A percentile compares a stretch with the other conserved stretches of the same genome.
Evolutionary conservation across 2,888 invertebrate genomes (phyloP).

Genomic region (Cecidostiba fungosa): DNA sequence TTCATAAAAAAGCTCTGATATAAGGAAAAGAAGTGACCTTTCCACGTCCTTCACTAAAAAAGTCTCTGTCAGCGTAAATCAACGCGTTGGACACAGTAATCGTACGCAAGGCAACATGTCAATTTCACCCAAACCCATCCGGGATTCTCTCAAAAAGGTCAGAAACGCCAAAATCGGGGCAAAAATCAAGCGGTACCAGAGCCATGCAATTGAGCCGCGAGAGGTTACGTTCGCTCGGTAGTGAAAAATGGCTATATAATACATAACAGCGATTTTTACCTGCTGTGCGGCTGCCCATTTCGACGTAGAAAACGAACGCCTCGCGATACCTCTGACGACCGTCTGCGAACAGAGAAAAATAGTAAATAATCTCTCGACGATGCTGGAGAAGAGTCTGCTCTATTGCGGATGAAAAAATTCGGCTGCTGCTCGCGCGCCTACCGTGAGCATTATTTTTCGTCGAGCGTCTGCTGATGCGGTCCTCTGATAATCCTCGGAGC

Average conservation of each 20-base stretch:
- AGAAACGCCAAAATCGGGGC: background rate
- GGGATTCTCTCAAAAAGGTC: background rate
- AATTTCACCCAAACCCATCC: background rate
- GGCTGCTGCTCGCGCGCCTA: background rate
- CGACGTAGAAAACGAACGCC: slow-evolving; percentile 78
- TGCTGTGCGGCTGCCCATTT: slow-evolving; percentile 78
- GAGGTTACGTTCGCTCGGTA: slow-evolving; percentile 61
- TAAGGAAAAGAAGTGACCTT: slow-evolving; percentile 65
- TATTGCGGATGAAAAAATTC: background rate
- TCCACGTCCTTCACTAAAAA: slow-evolving; percentile 66
- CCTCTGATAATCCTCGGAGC: background rate
- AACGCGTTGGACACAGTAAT: background rate
- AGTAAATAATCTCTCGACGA: background rate
- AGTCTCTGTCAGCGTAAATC: background rate
- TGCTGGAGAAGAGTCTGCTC: background rate
- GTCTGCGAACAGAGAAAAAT: slow-evolving; percentile 70
- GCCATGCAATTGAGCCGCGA: background rate
- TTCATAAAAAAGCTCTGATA: slow-evolving; percentile 40
- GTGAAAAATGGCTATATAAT: background rate
- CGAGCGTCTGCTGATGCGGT: background rate
- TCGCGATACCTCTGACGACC: slow-evolving; percentile 71
- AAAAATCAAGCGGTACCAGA: background rate
- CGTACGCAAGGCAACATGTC: too few species aligned
- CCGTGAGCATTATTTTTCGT: slow-evolving; percentile 7
- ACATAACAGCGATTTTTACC: slow-evolving; percentile 68